Base-by-base conservation (phyloP, 2,888 invertebrate genomes). In the Caenorhabditis sp. region DNA sequence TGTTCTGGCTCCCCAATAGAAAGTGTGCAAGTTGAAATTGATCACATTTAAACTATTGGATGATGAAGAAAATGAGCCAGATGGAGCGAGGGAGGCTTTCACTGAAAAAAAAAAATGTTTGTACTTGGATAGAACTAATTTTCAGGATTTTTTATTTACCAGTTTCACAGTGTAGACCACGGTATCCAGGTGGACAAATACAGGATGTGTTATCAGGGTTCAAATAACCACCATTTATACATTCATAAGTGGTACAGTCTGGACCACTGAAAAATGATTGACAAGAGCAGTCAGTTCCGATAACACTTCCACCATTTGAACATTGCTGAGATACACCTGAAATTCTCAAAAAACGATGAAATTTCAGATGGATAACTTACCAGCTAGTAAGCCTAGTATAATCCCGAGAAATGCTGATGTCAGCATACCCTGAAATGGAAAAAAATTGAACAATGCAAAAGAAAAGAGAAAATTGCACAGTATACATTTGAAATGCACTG, bases 91-190 rank as follows among this genome's bases (percentile, higher is more conserved):
- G 0, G 70, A 71, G 0, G 67, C 54, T 60, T 71, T 66, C 7
- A 71, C 70, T 71, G 57, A 21, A 66, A 54, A n/a, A n/a, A n/a
- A n/a, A n/a, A n/a, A 7, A 4, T 58, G n/a, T 31, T 58, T 58
- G 27, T 20, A 31, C 31, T 12, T 31, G 14, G 12, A 56, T 17
- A 23, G 17, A 12, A 12, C 23, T 14, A 14, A 23, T 17, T 21
- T 56, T 25, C 10, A 56, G 56, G 14, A 10, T 23, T 56, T 21
- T 56, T 23, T 14, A 27, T 8, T 25, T 12, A 8, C 20, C 7
- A 12, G 21, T 63, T 71, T 71, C 70, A 57, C 70, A 71, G 17
- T 71, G 66, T 56, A 71, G 59, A 20, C 70, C 70, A n/a, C 59
- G 27, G 14, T 71, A 71, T 4, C 70, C 66, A 2, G 67, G 50